Percentiles rank a stretch among this genome's conserved stretches.
phyloP scores from a whole-genome alignment of 2,797 vertebrate species.

The Clarias platycephalus region DNA sequence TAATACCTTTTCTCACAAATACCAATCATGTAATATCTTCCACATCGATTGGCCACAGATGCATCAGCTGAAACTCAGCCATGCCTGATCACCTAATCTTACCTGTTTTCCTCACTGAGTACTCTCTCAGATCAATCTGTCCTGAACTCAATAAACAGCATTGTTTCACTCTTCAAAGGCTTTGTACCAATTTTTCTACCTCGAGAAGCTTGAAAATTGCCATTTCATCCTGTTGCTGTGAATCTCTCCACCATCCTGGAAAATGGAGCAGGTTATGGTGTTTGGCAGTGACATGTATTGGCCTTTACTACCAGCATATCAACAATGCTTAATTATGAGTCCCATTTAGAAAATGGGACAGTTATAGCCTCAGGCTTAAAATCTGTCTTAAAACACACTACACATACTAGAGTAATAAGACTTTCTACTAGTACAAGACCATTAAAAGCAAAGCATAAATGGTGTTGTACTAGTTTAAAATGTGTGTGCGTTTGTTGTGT shows the following conservation, averaged over 20 bases:
- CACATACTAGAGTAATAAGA: slow-evolving; percentile 6
- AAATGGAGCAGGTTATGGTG: slow-evolving; percentile 10
- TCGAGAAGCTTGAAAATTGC: slow-evolving; percentile 43
- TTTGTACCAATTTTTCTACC: slow-evolving; percentile 32
- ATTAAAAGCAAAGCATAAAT: neutral
- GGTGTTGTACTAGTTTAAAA: too few species aligned
- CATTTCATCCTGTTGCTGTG: slow-evolving; percentile 44
- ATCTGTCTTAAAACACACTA: slow-evolving; percentile 32
- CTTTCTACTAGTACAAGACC: slow-evolving; percentile 7
- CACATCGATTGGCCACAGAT: slow-evolving; percentile 27
- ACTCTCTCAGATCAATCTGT: slow-evolving; percentile 34
- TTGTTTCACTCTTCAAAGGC: slow-evolving; percentile 37
- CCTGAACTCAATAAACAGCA: slow-evolving; percentile 38
- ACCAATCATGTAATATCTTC: slow-evolving; percentile 26
- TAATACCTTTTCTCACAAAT: slow-evolving; percentile 1
- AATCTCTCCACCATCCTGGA: neutral
- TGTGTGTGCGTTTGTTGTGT: too few species aligned
- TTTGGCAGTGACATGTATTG: neutral
- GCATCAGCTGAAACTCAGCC: slow-evolving; percentile 25
- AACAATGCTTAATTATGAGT: slow-evolving; percentile 26
- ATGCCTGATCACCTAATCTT: slow-evolving; percentile 27
- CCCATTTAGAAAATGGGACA: slow-evolving; percentile 25
- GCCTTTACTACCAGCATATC: slow-evolving; percentile 34
- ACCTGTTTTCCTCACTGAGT: slow-evolving; percentile 27
- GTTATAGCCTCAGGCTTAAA: slow-evolving; percentile 16